Evolutionary conservation across 2,113 vertebrate genomes (phyloP).

Genomic region (Siniperca chuatsi): DNA sequence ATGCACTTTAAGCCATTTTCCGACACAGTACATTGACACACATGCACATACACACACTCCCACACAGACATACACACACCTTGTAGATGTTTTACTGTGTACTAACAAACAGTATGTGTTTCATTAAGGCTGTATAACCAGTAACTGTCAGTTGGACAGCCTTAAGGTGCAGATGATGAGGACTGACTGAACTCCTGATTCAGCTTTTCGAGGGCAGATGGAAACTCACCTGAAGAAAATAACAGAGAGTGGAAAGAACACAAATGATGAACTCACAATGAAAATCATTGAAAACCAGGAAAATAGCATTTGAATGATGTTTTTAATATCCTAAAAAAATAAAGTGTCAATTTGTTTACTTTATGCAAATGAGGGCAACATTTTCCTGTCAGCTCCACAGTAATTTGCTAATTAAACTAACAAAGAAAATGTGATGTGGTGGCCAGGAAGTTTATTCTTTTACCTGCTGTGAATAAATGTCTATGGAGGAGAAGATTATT

Average conservation of each 20-base stretch:
- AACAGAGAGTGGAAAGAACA: conserved; percentile 1
- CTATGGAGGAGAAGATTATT: background rate
- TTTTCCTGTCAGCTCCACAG: too few species aligned
- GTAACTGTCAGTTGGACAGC: conserved; percentile 10
- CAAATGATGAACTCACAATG: background rate
- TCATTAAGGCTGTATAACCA: conserved; percentile 4
- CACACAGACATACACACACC: background rate
- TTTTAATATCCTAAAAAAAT: background rate
- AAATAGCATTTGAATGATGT: background rate
- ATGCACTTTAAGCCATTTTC: conserved; percentile 55
- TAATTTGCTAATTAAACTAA: too few species aligned
- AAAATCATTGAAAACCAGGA: background rate
- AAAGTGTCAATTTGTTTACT: background rate
- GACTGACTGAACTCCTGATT: background rate
- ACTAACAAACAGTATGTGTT: conserved; percentile 22
- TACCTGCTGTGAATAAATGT: background rate
- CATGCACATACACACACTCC: background rate
- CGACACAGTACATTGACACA: conserved; percentile 2
- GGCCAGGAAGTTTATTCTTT: background rate
- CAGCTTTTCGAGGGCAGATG: background rate
- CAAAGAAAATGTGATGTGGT: too few species aligned
- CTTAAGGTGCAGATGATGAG: background rate
- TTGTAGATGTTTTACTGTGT: background rate
- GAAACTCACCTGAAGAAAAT: conserved; percentile 2
- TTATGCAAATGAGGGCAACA: background rate